A percentile compares a stretch with the other conserved stretches of the same genome.
Conservation (phyloP, 2,888 invertebrate species). For the Crioceris asparagi region DNA sequence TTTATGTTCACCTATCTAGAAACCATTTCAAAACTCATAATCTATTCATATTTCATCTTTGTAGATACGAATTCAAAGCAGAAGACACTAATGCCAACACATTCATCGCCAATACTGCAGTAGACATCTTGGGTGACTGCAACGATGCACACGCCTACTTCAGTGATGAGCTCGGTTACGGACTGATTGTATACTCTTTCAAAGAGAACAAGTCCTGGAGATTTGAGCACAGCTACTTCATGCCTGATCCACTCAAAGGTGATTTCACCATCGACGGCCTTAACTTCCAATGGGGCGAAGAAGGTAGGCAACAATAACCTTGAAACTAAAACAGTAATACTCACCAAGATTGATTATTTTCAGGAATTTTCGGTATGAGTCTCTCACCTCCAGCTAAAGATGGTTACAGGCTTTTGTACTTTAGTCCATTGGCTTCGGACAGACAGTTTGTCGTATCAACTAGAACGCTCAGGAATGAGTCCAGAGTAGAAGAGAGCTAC, state of each 20-base stretch:
- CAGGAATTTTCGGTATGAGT: slow-evolving; percentile 60
- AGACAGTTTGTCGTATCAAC: slow-evolving; percentile 74
- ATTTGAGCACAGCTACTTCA: slow-evolving; percentile 65
- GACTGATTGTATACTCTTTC: slow-evolving; percentile 70
- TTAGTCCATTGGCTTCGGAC: slow-evolving; percentile 68
- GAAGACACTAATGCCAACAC: slow-evolving; percentile 68
- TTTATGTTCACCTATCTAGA: no score
- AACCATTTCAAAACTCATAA: no score
- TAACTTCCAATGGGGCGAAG: slow-evolving; percentile 77
- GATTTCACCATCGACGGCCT: slow-evolving; percentile 70
- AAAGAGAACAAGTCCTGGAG: slow-evolving; percentile 69
- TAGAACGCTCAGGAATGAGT: slow-evolving; percentile 55
- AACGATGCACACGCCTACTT: slow-evolving; percentile 25
- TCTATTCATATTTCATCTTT: no score
- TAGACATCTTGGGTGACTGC: slow-evolving; percentile 41
- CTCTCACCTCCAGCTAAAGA: slow-evolving; percentile 55
- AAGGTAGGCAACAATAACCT: slow-evolving; percentile 12
- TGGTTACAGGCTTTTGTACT: slow-evolving; percentile 62
- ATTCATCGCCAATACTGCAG: slow-evolving; percentile 78
- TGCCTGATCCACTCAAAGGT: slow-evolving; percentile 69
- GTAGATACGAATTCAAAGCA: slow-evolving; percentile 50
- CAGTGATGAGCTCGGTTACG: slow-evolving; percentile 74
- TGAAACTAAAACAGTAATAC: neutral
- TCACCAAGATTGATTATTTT: neutral
- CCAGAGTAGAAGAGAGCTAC: slow-evolving; percentile 55